Evolutionary conservation across 2,113 vertebrate genomes (phyloP).

Genomic region (Triplophysa tibetana): DNA sequence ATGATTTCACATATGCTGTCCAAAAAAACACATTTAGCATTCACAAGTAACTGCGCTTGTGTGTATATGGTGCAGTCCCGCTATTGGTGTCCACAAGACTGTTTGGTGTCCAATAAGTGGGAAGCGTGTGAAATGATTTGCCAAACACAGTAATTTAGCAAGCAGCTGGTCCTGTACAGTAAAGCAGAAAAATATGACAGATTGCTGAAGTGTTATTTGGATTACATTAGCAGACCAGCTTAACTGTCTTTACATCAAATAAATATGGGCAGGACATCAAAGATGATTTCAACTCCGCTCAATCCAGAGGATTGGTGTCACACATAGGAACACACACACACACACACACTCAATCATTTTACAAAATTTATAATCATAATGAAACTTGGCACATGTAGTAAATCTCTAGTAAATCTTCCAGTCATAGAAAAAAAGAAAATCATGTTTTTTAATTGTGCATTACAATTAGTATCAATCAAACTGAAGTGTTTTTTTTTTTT

Average conservation of each 20-base stretch:
- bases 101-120: no score
- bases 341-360: not conserved
- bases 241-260: slow-evolving; percentile 44
- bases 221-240: slow-evolving; percentile 39
- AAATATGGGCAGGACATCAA: slow-evolving; percentile 39
- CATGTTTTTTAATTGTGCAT: no score
- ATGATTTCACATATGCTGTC: no score
- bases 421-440: no score
- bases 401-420: not conserved
- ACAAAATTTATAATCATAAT: not conserved
- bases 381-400: not conserved
- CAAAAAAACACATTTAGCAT: no score
- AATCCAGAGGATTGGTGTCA: slow-evolving; percentile 32
- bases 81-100: no score
- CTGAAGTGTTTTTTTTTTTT: no score
- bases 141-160: not conserved
- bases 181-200: slow-evolving; percentile 34
- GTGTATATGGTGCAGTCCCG: no score
- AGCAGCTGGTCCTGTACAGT: slow-evolving; percentile 31
- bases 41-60: no score
- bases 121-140: slow-evolving; percentile 13
- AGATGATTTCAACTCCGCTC: slow-evolving; percentile 32
- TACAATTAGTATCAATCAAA: no score
- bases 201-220: slow-evolving; percentile 45
- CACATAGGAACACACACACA: slow-evolving; percentile 15